Percentiles rank a stretch among this genome's conserved stretches.
phyloP scores from a whole-genome alignment of 2,113 vertebrate species.

The Oncorhynchus gorbuscha region DNA sequence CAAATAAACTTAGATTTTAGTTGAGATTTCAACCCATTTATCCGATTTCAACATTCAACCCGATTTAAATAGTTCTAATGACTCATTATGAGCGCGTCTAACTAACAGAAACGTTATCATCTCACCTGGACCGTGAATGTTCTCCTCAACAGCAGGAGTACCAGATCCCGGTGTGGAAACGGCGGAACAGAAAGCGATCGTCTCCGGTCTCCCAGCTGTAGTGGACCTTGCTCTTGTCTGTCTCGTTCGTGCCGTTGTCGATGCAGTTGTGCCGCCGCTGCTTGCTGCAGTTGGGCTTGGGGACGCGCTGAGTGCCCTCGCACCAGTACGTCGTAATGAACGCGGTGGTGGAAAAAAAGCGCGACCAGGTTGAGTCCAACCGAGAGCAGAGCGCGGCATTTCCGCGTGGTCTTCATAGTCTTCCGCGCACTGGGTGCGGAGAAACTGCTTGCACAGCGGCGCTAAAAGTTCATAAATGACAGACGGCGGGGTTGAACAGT shows the following conservation, averaged over 20 bases:
- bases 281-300: constrained; percentile 78
- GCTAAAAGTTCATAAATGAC: constrained; percentile 54
- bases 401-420: constrained; percentile 92
- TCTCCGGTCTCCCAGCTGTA: constrained; percentile 98
- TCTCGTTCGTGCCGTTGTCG: constrained; percentile 87
- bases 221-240: constrained; percentile 82
- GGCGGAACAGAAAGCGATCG: constrained; percentile 91
- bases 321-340: constrained; percentile 97
- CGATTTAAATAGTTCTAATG: too few species aligned
- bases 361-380: constrained; percentile 84
- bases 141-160: constrained; percentile 92
- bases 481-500: not conserved
- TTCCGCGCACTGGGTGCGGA: constrained; percentile 12
- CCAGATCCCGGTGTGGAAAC: constrained; percentile 97
- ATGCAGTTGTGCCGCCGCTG: constrained; percentile 86
- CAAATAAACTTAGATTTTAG: too few species aligned
- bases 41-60: too few species aligned
- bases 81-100: too few species aligned
- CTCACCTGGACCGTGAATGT: constrained; percentile 87
- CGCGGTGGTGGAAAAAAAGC: constrained; percentile 81
- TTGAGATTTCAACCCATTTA: too few species aligned
- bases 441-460: too few species aligned
- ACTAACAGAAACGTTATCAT: not conserved
- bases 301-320: constrained; percentile 89
- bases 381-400: constrained; percentile 90